A percentile compares a stretch with the other conserved stretches of the same genome.
Evolutionary conservation across 1,140 invertebrate genomes (phyloP).

Genomic region (Oryctes rhinoceros): DNA sequence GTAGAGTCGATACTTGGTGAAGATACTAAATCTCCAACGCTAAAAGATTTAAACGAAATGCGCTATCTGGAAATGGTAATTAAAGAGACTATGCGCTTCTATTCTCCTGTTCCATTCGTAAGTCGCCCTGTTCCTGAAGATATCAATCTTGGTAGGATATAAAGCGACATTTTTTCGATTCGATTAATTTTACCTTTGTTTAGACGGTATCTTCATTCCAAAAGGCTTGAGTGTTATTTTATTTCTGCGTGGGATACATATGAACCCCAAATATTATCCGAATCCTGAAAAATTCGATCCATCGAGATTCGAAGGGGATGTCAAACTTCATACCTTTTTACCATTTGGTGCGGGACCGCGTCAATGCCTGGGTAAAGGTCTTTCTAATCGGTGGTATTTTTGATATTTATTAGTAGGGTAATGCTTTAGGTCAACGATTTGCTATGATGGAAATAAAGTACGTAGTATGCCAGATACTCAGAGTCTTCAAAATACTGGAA

Average conservation of each 20-base stretch:
- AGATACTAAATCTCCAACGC: constrained; percentile 54
- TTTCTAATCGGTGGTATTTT: background rate
- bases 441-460: constrained; percentile 80
- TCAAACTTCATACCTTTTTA: constrained; percentile 66
- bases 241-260: constrained; percentile 70
- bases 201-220: constrained; percentile 64
- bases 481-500: constrained; percentile 67
- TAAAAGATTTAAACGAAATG: constrained; percentile 69
- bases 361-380: constrained; percentile 71
- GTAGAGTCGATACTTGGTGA: constrained; percentile 44
- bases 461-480: constrained; percentile 71
- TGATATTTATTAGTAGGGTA: background rate
- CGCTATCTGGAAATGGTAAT: constrained; percentile 72
- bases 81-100: constrained; percentile 71
- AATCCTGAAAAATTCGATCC: constrained; percentile 81
- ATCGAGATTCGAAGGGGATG: constrained; percentile 74
- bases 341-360: constrained; percentile 76
- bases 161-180: background rate
- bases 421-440: constrained; percentile 73
- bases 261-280: constrained; percentile 70
- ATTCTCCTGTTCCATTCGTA: constrained; percentile 75
- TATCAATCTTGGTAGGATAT: background rate
- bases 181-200: constrained; percentile 38
- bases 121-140: constrained; percentile 63
- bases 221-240: constrained; percentile 64